phyloP scores from a whole-genome alignment of 2,113 vertebrate species.

The Scopus umbretta region DNA sequence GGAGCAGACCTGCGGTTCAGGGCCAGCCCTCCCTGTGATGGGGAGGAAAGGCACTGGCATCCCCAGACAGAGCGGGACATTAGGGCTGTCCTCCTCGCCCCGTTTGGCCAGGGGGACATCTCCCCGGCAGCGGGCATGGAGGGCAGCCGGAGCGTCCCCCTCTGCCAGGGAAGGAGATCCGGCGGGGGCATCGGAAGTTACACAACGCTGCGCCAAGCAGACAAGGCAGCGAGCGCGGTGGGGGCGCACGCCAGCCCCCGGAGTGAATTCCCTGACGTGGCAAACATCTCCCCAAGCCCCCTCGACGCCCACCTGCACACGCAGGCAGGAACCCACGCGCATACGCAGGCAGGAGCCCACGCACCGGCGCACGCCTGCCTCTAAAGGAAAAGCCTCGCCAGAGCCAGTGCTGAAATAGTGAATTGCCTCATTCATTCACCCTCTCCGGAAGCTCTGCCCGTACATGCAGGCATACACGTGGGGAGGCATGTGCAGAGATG shows the following conservation, averaged over 20 bases:
- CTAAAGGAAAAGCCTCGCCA: conserved; percentile 33
- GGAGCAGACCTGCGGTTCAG: fast-evolving
- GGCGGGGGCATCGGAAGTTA: conserved; percentile 25
- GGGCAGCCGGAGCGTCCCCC: background rate
- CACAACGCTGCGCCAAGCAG: conserved; percentile 25
- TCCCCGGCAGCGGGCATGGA: background rate
- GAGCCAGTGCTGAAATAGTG: conserved; percentile 29
- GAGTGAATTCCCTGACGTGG: conserved; percentile 66
- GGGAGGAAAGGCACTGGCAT: background rate
- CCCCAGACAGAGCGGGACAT: background rate
- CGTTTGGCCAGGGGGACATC: no score
- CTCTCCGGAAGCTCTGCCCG: conserved; percentile 43
- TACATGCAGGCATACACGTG: background rate
- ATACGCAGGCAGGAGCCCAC: conserved; percentile 58
- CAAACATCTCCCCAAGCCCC: conserved; percentile 57
- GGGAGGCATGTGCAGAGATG: background rate
- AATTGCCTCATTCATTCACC: conserved; percentile 61
- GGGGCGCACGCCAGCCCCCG: background rate
- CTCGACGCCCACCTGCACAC: conserved; percentile 47
- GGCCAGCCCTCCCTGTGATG: background rate
- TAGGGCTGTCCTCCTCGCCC: background rate
- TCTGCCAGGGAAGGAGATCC: conserved; percentile 10
- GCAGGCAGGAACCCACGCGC: conserved; percentile 52
- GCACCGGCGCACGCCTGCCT: conserved; percentile 17
- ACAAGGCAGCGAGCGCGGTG: background rate